Percentiles rank a stretch among this genome's conserved stretches.
These are phyloP conservation scores for Metopolophium dirhodum DNA, from an alignment of 1,140 invertebrate genomes.

Conservation along the genomic window DNA sequence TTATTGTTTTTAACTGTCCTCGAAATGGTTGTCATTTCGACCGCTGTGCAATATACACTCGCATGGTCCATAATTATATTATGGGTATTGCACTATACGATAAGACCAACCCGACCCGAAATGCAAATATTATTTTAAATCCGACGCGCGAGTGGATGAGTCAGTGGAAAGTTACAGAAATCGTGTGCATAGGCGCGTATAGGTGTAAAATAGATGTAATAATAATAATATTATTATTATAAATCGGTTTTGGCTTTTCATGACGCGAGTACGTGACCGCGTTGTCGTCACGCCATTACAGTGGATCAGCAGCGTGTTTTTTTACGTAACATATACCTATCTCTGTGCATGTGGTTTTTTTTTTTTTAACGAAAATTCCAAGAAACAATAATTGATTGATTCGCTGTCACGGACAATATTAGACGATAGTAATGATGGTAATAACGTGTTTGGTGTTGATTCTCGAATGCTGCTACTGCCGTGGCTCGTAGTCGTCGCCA, in stretches of 20 bases:
- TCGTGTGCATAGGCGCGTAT: neutral
- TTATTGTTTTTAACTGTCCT: neutral
- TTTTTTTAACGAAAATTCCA: neutral
- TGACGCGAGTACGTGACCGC: neutral
- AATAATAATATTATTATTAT: constrained; percentile 5
- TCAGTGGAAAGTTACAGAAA: neutral
- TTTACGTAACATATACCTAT: neutral
- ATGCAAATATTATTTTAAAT: neutral
- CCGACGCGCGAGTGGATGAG: neutral
- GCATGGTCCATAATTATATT: neutral
- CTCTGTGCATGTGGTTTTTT: neutral
- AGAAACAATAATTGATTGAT: neutral
- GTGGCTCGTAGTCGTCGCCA: neutral
- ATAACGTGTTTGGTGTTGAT: neutral
- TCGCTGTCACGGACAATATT: neutral
- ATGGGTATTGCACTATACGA: neutral
- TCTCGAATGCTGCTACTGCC: neutral
- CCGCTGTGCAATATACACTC: too few relatives aligned
- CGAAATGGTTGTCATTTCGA: neutral
- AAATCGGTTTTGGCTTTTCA: neutral
- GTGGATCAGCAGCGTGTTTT: neutral
- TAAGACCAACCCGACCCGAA: neutral
- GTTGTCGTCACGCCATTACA: neutral
- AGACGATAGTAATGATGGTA: neutral
- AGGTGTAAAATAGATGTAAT: neutral